Conservation (phyloP, 2,888 invertebrate genomes). For the Notodonta dromedarius region DNA sequence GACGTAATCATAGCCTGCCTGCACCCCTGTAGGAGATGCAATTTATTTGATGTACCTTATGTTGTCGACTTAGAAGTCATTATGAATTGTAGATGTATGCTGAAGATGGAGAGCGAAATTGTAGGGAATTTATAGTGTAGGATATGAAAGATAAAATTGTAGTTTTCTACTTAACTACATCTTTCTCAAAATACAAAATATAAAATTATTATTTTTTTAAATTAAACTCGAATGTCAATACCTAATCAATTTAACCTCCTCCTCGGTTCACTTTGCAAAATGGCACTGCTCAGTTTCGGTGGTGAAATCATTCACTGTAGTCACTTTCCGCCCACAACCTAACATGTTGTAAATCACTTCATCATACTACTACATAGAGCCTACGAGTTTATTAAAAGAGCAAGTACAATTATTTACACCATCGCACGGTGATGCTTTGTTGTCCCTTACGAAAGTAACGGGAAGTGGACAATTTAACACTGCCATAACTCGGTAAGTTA, state of each 20-base stretch:
- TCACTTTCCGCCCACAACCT: background rate
- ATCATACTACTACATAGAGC: background rate
- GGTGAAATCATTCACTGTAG: no score
- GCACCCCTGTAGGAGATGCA: conserved; percentile 56
- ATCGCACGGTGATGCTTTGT: background rate
- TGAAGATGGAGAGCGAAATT: conserved; percentile 50
- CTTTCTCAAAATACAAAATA: background rate
- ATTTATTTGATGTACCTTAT: conserved; percentile 35
- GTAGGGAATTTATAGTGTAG: conserved; percentile 41
- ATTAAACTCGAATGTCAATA: no score
- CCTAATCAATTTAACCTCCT: no score
- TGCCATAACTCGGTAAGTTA: conserved; percentile 21
- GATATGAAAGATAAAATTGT: background rate
- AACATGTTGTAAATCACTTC: background rate
- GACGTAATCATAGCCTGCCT: conserved; percentile 67
- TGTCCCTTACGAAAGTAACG: conserved; percentile 15
- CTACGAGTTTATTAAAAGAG: background rate
- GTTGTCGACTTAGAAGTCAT: conserved; percentile 25
- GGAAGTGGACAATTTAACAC: conserved; percentile 26
- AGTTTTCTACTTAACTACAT: no score
- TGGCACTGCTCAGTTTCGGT: no score
- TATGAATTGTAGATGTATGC: conserved; percentile 33
- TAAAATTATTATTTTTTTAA: background rate
- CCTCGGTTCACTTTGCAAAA: no score
- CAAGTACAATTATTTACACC: background rate